These are phyloP conservation scores for Sebastes vulpes DNA, from an alignment of 2,797 vertebrate species.

Conservation along the genomic window DNA sequence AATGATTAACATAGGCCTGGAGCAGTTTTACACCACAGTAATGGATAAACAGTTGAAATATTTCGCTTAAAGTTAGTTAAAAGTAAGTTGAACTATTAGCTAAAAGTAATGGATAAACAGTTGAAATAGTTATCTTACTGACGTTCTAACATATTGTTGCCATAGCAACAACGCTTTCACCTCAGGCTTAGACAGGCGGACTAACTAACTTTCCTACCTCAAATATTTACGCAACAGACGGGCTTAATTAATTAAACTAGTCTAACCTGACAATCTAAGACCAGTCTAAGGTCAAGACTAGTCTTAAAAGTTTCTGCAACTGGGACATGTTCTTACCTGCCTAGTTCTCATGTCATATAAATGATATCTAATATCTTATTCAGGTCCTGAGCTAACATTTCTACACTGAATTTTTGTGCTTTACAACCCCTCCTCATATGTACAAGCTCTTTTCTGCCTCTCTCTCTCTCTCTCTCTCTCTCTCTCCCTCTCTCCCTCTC, in stretches of 20 bases:
- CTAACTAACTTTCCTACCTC: background rate
- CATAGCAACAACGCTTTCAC: background rate
- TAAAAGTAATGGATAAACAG: no score
- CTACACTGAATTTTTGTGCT: background rate
- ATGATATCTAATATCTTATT: background rate
- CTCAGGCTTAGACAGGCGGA: background rate
- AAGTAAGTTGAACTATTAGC: no score
- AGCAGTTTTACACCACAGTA: no score
- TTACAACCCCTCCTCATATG: background rate
- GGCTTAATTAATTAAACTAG: no score
- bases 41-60: no score
- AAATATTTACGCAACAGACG: background rate
- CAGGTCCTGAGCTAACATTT: background rate
- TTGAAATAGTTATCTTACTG: background rate
- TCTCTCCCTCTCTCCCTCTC: slow-evolving; percentile 13
- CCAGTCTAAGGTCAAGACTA: no score
- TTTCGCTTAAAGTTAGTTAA: no score
- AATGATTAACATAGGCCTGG: no score
- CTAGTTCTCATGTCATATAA: background rate
- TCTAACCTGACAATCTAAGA: no score
- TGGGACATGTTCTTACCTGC: background rate
- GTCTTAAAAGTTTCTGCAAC: background rate
- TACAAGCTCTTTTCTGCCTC: background rate
- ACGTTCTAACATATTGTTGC: background rate
- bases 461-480: background rate